Base-by-base conservation (phyloP, 2,797 vertebrate species). In the Thaleichthys pacificus region DNA sequence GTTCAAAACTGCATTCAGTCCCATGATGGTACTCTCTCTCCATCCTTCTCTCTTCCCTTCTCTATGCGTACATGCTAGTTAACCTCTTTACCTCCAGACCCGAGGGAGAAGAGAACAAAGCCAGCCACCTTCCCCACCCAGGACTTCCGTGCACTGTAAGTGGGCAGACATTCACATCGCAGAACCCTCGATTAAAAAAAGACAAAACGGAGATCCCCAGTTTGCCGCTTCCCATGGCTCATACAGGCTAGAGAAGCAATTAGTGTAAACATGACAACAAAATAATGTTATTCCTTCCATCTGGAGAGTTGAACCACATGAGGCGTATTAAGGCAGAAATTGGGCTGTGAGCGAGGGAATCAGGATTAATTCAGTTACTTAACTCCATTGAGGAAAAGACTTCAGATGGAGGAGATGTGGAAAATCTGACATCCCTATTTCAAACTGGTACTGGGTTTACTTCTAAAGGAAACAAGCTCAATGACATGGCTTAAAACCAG, bases 291-390 rank as follows among this genome's bases (percentile, higher is more conserved):
- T 26, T 38, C 26, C 12, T 19, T 58, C 22, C n/a, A 30, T 58
- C 22, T 61, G 17, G 60, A 35, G 47, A 68, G 4, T 17, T 47
- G 5, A 61, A 61, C 19, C 24, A 68, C 75, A 67, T 26, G 42
- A 61, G 60, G 57, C 62, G 30, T 38, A 28, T 74, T 76, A 84
- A 85, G 76, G 82, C 80, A 79, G 68, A 74, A 62, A 32, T 74
- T 51, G 24, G 15, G 8, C 22, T 35, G 15, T 30, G 60, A 4
- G 4, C 30, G 15, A 51, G 22, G 68, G 47, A n/a, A 38, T 66
- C 57, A 21, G 49, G 57, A 30, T 35, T 12, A 15, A 68, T 63
- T 72, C 47, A 69, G 3, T 69, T 35, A 38, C 28, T 56, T 56
- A 28, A 61, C 81, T 72, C 77, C 78, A 84, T 77, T 75, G 65